These are phyloP conservation scores for Crotalus horridus DNA, from an alignment of 2,113 vertebrate species.

Conservation along the genomic window DNA sequence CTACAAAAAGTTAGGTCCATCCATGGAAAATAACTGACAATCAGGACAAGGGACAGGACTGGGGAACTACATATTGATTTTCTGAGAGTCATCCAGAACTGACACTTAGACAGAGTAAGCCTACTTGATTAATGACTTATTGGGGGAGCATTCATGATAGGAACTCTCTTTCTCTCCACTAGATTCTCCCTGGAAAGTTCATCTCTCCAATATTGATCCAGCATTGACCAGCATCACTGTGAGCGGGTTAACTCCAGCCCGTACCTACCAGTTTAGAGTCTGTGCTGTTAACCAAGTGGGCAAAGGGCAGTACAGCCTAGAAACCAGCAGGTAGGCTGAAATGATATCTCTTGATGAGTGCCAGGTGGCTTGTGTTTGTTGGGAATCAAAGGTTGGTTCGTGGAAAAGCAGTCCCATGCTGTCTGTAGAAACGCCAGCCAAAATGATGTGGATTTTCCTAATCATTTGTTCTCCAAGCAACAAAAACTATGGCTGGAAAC, in stretches of 20 bases:
- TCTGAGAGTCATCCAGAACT: not conserved
- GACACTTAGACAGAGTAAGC: not conserved
- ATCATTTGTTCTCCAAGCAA: not conserved
- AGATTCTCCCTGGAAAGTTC: slow-evolving; percentile 97
- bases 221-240: slow-evolving; percentile 75
- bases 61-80: not conserved
- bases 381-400: not conserved
- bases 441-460: not conserved
- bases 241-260: slow-evolving; percentile 87
- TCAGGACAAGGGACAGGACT: not conserved
- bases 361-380: too few relatives aligned
- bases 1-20: not conserved
- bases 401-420: not conserved
- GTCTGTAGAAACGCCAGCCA: not conserved
- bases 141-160: not conserved
- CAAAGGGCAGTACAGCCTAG: slow-evolving; percentile 86
- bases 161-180: slow-evolving; percentile 12
- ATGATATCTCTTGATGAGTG: not conserved
- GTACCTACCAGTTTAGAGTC: slow-evolving; percentile 93
- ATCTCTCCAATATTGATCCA: slow-evolving; percentile 82
- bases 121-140: too few relatives aligned
- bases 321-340: slow-evolving; percentile 83
- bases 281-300: slow-evolving; percentile 94
- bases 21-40: not conserved
- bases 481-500: not conserved